Evolutionary conservation across 2,888 invertebrate species (phyloP).

Genomic region (Marasmarcha lunaedactyla): DNA sequence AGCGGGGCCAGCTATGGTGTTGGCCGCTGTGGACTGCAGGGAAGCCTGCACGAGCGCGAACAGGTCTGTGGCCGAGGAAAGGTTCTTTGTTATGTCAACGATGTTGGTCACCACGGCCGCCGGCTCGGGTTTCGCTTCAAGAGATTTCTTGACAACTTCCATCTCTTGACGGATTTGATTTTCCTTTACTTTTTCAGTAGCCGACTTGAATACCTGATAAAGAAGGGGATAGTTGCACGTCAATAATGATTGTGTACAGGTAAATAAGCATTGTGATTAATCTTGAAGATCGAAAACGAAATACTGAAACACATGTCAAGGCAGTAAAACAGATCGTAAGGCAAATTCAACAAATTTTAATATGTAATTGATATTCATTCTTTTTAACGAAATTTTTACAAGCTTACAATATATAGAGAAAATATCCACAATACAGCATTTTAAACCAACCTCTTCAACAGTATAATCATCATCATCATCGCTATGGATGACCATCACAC

Average conservation of each 20-base stretch:
- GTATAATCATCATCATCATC: conserved; percentile 86
- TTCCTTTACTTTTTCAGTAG: conserved; percentile 78
- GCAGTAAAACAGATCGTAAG: too few relatives aligned
- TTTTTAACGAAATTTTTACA: too few relatives aligned
- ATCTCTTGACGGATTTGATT: conserved; percentile 70
- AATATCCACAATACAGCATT: too few relatives aligned
- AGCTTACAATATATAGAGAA: too few relatives aligned
- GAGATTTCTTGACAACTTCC: conserved; percentile 62
- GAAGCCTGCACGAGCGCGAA: conserved; percentile 53
- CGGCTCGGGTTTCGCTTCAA: conserved; percentile 24
- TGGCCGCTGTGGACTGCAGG: conserved; percentile 29
- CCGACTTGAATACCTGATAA: conserved; percentile 75
- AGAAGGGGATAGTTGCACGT: too few relatives aligned
- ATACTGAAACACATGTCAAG: too few relatives aligned
- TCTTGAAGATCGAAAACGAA: too few relatives aligned
- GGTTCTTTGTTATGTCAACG: conserved; percentile 22
- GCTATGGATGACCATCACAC: conserved; percentile 48
- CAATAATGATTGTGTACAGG: too few relatives aligned
- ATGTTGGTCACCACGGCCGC: conserved; percentile 9
- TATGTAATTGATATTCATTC: too few relatives aligned
- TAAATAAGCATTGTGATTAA: too few relatives aligned
- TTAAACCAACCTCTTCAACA: conserved; percentile 75
- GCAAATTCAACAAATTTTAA: too few relatives aligned
- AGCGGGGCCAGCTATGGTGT: conserved; percentile 9
- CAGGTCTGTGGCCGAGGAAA: conserved; percentile 44